Evolutionary conservation across 2,797 vertebrate species (phyloP).

Genomic region (Pseudocheirus occidentalis): DNA sequence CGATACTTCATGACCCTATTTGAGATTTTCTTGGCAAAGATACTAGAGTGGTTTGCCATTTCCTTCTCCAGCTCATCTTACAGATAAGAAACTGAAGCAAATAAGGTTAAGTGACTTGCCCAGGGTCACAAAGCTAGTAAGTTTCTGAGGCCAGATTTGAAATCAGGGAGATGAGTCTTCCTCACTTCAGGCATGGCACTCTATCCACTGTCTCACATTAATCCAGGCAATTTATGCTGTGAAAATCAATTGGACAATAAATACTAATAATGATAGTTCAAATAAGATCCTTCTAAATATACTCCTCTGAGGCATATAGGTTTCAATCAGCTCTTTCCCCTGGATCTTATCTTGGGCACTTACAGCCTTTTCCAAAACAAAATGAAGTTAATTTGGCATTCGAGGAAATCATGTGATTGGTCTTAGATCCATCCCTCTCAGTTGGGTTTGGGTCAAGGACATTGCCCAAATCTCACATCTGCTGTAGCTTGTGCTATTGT

Average conservation of each 20-base stretch:
- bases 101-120: not conserved
- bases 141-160: not conserved
- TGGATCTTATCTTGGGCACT: not conserved
- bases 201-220: not conserved
- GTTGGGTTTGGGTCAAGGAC: not conserved
- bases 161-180: not conserved
- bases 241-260: not conserved
- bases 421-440: not conserved
- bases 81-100: not conserved
- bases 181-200: not conserved
- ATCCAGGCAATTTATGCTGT: not conserved
- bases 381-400: not conserved
- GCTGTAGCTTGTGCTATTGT: not conserved
- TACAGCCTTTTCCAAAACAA: not conserved
- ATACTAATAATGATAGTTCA: not conserved
- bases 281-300: not conserved
- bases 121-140: not conserved
- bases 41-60: not conserved
- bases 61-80: not conserved
- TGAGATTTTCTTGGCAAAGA: not conserved
- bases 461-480: not conserved
- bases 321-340: not conserved
- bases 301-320: not conserved
- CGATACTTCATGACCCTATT: too few species aligned
- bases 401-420: not conserved